A percentile compares a stretch with the other conserved stretches of the same genome.
These are phyloP conservation scores for Phodopus roborovskii DNA, from an alignment of 2,113 vertebrate species.

Conservation along the genomic window DNA sequence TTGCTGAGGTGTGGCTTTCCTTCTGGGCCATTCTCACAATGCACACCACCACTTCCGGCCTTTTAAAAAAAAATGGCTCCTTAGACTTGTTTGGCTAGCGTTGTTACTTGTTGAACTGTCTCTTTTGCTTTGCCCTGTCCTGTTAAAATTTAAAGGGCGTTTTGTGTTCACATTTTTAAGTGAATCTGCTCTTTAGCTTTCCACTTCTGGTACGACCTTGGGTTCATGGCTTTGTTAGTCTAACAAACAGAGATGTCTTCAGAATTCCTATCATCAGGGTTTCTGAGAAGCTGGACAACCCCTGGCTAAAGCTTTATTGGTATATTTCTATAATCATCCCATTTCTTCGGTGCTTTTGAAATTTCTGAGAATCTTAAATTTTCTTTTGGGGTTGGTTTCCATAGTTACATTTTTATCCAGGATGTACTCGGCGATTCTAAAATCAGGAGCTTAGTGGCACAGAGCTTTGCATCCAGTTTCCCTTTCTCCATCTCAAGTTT, in stretches of 20 bases:
- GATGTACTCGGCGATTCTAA: not conserved
- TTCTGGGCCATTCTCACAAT: not conserved
- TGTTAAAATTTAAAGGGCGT: not conserved
- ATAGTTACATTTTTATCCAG: not conserved
- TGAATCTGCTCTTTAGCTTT: not conserved
- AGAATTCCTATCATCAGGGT: not conserved
- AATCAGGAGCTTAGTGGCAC: not conserved
- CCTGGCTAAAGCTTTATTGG: not conserved
- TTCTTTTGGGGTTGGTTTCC: slow-evolving; percentile 17
- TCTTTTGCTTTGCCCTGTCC: no score
- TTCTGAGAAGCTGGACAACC: not conserved
- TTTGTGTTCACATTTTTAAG: not conserved
- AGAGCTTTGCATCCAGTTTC: not conserved
- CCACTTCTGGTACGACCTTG: slow-evolving; percentile 19
- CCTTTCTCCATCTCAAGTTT: not conserved
- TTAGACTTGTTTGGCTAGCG: not conserved
- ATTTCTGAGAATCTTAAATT: not conserved
- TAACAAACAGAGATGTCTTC: not conserved
- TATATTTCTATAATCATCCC: not conserved
- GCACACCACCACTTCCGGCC: no score
- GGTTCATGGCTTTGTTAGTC: slow-evolving; percentile 19
- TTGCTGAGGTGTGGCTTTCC: not conserved
- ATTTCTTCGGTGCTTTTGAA: not conserved
- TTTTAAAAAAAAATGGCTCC: not conserved
- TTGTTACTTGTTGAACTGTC: not conserved